Evolutionary conservation across 2,797 vertebrate genomes (phyloP).

Genomic region (Phrynocephalus vlangalii): DNA sequence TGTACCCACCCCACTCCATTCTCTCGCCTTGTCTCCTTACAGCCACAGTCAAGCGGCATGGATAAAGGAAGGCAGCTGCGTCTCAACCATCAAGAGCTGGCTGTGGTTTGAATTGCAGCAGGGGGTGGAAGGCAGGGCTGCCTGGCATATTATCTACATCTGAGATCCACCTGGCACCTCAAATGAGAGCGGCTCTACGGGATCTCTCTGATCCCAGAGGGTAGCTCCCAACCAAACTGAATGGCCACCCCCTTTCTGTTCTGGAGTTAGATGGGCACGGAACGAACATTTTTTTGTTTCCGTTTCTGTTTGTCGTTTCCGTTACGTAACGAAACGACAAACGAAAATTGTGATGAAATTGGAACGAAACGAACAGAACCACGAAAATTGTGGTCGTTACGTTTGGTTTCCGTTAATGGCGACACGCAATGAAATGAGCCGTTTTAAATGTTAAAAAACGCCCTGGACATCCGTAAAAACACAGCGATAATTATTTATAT

Average conservation of each 20-base stretch:
- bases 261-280: background rate
- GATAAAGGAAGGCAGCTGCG: background rate
- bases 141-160: background rate
- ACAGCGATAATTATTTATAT: too few relatives aligned
- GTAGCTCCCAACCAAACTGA: background rate
- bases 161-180: background rate
- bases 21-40: constrained; percentile 12
- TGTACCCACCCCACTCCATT: background rate
- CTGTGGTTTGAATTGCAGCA: background rate
- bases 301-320: too few relatives aligned
- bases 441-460: too few relatives aligned
- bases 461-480: too few relatives aligned
- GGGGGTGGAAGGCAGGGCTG: background rate
- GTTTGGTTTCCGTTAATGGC: too few relatives aligned
- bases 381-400: too few relatives aligned
- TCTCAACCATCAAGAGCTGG: background rate
- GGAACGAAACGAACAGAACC: too few relatives aligned
- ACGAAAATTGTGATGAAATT: too few relatives aligned
- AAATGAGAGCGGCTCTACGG: background rate
- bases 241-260: background rate
- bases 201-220: background rate
- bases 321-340: too few relatives aligned
- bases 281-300: too few relatives aligned
- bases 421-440: too few relatives aligned
- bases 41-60: constrained; percentile 15